Percentiles rank a stretch among this genome's conserved stretches.
Conservation (phyloP, 2,888 invertebrate species). For the Mechanitis mazaeus region DNA sequence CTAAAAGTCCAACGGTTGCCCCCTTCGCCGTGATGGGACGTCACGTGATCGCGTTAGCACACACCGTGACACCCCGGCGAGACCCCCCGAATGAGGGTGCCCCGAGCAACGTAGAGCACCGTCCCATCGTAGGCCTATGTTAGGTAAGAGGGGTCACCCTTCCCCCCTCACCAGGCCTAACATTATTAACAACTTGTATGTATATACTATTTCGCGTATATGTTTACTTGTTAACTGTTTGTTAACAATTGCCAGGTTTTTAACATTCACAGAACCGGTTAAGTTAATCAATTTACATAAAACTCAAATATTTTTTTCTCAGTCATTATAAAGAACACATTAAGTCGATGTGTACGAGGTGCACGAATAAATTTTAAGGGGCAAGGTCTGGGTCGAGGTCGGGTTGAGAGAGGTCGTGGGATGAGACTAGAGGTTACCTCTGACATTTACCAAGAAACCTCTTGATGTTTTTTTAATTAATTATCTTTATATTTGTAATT, state of each 20-base stretch:
- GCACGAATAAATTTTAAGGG: constrained; percentile 40
- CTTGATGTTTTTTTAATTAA: constrained; percentile 9
- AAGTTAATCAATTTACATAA: constrained; percentile 28
- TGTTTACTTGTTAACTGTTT: no score
- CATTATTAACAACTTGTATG: no score
- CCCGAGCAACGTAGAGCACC: no score
- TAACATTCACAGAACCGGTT: constrained; percentile 23
- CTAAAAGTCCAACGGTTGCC: no score
- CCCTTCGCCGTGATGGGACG: no score
- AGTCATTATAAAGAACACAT: constrained; percentile 26
- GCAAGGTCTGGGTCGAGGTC: constrained; percentile 41
- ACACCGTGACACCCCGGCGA: no score
- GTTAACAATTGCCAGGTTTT: constrained; percentile 13
- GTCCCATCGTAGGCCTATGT: no score
- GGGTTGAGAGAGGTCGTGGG: constrained; percentile 56
- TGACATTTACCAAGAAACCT: constrained; percentile 52
- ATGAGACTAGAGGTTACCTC: constrained; percentile 53
- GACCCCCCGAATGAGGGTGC: no score
- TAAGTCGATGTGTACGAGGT: constrained; percentile 29
- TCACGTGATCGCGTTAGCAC: no score
- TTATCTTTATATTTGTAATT: not conserved
- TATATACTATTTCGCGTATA: not conserved
- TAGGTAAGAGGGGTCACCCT: no score
- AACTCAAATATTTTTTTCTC: constrained; percentile 27
- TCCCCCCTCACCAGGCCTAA: no score